Base-by-base conservation (phyloP, 30 jellyfish, hydroid and myxozoan genomes). In the Chrysaora quinquecirrha region DNA sequence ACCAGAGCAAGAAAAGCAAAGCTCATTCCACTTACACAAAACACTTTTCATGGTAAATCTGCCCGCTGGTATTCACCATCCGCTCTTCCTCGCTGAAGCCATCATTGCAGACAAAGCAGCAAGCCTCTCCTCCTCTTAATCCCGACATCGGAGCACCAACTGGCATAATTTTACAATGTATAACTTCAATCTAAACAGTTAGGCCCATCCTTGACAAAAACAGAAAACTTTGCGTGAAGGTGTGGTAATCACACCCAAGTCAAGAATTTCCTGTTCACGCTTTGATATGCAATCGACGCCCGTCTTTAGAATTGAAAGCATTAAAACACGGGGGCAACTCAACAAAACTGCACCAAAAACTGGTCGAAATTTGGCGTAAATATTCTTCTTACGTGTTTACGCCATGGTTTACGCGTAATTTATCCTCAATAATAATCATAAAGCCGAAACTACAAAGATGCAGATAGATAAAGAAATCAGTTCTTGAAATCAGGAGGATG, bases 1-100 rank as follows among this genome's bases (percentile, higher is more conserved):
- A 29, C 24, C 61, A 22, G 23, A 25, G 16, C 58, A 43, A 43
- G 9, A 43, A 43, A n/a, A n/a, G n/a, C n/a, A n/a, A n/a, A n/a
- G n/a, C n/a, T n/a, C n/a, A 65, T 9, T 30, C 38, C 10, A 71
- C 97, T 84, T 76, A 90, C 97, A 90, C 97, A 84, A 90, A 90
- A 80, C 97, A 90, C 64, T 68, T 83, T 49, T 90, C 97, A 62
- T 90, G 97, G 54, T 83, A 90, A 50, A 90, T 71, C 43, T 79
- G 93, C 19, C 97, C 97, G 71, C 87, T 84, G 30, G 97, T 80
- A 54, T 83, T 90, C 48, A 90, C 96, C 96, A 90, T 90, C 27
- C 86, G 84, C 60, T 83, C 97, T 38, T 90, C 97, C 43, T 90
- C 96, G 27, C 67, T 90, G 63, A 90, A 83, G 2, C 71, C 52